These are phyloP conservation scores for Opisthograptis luteolata DNA, from an alignment of 2,888 invertebrate species.

Conservation along the genomic window DNA sequence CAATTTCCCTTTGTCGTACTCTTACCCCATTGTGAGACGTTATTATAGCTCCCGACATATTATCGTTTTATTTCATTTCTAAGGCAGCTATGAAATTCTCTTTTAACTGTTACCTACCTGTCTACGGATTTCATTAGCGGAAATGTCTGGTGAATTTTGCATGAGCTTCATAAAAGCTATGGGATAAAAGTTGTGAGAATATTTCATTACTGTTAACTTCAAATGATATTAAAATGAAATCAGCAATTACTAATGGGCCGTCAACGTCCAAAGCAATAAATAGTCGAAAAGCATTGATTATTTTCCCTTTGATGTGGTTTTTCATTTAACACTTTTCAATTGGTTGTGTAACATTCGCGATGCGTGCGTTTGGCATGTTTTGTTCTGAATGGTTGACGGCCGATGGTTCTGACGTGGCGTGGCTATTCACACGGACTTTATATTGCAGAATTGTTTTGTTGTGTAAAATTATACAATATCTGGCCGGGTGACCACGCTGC, in stretches of 20 bases:
- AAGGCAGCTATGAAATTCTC: conserved; percentile 66
- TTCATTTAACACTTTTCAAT: conserved; percentile 68
- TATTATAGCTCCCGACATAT: conserved; percentile 70
- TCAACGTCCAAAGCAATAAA: conserved; percentile 36
- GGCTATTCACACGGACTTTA: conserved; percentile 63
- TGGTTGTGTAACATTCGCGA: conserved; percentile 54
- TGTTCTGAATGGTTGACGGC: conserved; percentile 70
- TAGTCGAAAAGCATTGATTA: conserved; percentile 41
- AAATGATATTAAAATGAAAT: conserved; percentile 12
- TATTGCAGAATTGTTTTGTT: conserved; percentile 69
- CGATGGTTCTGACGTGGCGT: conserved; percentile 66
- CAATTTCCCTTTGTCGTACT: conserved; percentile 68
- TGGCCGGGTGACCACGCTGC: conserved; percentile 63
- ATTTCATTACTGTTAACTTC: conserved; percentile 8
- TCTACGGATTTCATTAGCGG: conserved; percentile 57
- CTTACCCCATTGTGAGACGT: conserved; percentile 66
- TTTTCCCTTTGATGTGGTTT: conserved; percentile 60
- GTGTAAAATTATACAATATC: conserved; percentile 77
- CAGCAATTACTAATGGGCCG: conserved; percentile 23
- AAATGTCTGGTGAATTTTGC: conserved; percentile 45
- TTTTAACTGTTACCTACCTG: conserved; percentile 63
- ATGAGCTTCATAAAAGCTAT: conserved; percentile 34
- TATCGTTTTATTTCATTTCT: conserved; percentile 77
- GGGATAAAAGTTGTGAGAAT: conserved; percentile 12
- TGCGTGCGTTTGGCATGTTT: conserved; percentile 78